Conservation (phyloP, 2,888 invertebrate genomes). For the Polydrusus tereticollis region DNA sequence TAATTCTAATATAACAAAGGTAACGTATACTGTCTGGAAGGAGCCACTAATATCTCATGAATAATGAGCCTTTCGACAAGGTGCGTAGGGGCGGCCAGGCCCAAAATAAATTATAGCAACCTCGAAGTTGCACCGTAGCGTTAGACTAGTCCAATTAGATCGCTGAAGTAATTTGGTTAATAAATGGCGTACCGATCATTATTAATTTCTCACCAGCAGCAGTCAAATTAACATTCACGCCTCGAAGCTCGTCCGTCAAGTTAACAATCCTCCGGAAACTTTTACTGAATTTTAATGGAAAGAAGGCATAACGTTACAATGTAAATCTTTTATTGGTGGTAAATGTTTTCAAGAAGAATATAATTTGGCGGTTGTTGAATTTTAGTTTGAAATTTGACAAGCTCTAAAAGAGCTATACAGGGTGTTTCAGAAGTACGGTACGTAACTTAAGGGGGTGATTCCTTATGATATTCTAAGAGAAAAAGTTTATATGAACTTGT, state of each 20-base stretch:
- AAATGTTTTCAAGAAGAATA: slow-evolving; percentile 15
- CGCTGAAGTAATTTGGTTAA: slow-evolving; percentile 62
- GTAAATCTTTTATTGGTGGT: slow-evolving; percentile 16
- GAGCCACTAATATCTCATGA: slow-evolving; percentile 27
- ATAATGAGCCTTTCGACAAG: slow-evolving; percentile 53
- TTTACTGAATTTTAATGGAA: slow-evolving; percentile 31
- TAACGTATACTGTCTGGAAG: slow-evolving; percentile 30
- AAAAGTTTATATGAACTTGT: no score
- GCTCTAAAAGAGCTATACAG: neutral
- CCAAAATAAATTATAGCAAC: slow-evolving; percentile 59
- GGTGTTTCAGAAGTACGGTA: no score
- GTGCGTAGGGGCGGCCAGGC: slow-evolving; percentile 50
- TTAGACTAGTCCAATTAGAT: slow-evolving; percentile 63
- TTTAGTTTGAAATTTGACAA: slow-evolving; percentile 4
- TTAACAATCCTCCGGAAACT: slow-evolving; percentile 23
- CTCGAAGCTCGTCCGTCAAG: slow-evolving; percentile 24
- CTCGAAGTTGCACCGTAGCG: slow-evolving; percentile 59
- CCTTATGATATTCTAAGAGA: no score
- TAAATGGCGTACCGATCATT: slow-evolving; percentile 66
- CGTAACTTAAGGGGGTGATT: no score
- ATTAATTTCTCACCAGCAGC: slow-evolving; percentile 62
- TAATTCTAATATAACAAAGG: slow-evolving; percentile 10
- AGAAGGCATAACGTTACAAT: slow-evolving; percentile 18
- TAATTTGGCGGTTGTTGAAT: slow-evolving; percentile 18
- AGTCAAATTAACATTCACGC: slow-evolving; percentile 48